These are phyloP conservation scores for Psilanteris sp. DNA, from an alignment of 1,140 invertebrate genomes.

Conservation along the genomic window DNA sequence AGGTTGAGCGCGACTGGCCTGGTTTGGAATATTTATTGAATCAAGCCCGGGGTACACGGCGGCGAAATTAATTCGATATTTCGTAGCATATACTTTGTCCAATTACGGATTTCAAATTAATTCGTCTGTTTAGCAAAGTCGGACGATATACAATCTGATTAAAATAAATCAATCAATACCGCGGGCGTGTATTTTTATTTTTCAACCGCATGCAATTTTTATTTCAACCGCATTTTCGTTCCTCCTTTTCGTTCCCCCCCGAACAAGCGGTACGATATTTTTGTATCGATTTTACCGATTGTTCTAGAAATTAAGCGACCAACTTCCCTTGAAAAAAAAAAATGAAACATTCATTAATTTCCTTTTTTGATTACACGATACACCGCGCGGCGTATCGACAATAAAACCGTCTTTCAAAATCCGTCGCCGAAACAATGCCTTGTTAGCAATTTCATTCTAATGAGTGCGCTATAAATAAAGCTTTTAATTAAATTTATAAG, in stretches of 20 bases:
- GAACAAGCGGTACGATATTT: too few relatives aligned
- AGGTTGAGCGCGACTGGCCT: constrained; percentile 13
- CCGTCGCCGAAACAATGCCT: constrained; percentile 14
- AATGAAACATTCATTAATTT: constrained; percentile 24
- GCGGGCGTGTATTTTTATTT: too few relatives aligned
- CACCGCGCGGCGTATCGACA: constrained; percentile 12
- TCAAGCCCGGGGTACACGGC: too few relatives aligned
- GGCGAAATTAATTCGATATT: too few relatives aligned
- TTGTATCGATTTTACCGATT: constrained; percentile 44
- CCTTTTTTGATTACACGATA: constrained; percentile 30
- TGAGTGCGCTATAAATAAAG: constrained; percentile 46
- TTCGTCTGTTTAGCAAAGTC: too few relatives aligned
- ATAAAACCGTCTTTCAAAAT: constrained; percentile 1
- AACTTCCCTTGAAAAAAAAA: constrained; percentile 23
- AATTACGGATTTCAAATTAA: too few relatives aligned
- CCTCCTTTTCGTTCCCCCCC: too few relatives aligned
- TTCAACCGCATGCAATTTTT: too few relatives aligned
- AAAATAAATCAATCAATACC: too few relatives aligned
- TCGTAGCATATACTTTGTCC: too few relatives aligned
- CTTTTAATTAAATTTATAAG: constrained; percentile 52
- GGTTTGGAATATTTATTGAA: not conserved
- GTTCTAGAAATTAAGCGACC: constrained; percentile 22
- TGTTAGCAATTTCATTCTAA: constrained; percentile 45
- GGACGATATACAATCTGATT: too few relatives aligned
- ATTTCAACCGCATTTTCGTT: too few relatives aligned